A percentile compares a stretch with the other conserved stretches of the same genome.
phyloP scores from a whole-genome alignment of 30 jellyfish, hydroid and myxozoan species.

The Cassiopea andromeda region DNA sequence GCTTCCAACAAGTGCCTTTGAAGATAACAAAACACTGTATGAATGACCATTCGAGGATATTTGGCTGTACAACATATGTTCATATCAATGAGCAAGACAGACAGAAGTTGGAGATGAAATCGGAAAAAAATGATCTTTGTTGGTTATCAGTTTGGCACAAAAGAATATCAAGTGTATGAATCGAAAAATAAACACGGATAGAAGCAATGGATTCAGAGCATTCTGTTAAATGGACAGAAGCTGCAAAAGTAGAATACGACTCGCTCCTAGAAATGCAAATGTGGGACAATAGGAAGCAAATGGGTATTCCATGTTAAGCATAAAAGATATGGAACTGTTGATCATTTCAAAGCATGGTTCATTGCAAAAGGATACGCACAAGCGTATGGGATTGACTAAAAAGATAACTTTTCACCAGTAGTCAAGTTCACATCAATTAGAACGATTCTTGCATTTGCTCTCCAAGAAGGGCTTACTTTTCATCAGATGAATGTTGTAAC shows the following conservation, averaged over 20 bases:
- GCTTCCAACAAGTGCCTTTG: too few relatives aligned
- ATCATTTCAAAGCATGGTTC: slow-evolving; percentile 61
- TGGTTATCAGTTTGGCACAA: slow-evolving; percentile 6
- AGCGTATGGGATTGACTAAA: slow-evolving; percentile 15
- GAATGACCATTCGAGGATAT: slow-evolving; percentile 6
- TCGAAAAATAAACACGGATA: not conserved
- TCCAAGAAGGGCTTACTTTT: slow-evolving; percentile 14
- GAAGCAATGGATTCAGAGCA: slow-evolving; percentile 3
- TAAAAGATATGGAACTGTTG: slow-evolving; percentile 57
- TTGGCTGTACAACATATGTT: slow-evolving; percentile 5
- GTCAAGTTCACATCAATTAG: slow-evolving; percentile 16
- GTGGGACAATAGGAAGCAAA: slow-evolving; percentile 56
- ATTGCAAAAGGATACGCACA: slow-evolving; percentile 74
- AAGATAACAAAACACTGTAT: not conserved
- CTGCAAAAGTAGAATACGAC: slow-evolving; percentile 25
- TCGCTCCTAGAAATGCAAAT: slow-evolving; percentile 41
- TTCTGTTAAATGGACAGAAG: slow-evolving; percentile 48
- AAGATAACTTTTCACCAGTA: slow-evolving; percentile 30
- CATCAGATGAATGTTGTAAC: slow-evolving; percentile 51
- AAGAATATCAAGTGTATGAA: not conserved
- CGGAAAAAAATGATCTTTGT: slow-evolving; percentile 5
- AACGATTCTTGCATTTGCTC: slow-evolving; percentile 62
- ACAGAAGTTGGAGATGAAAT: not conserved
- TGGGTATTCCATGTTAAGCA: slow-evolving; percentile 64
- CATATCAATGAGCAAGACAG: not conserved